Percentiles rank a stretch among this genome's conserved stretches.
Evolutionary conservation across 2,888 invertebrate genomes (phyloP).

Genomic region (Bombylius major): DNA sequence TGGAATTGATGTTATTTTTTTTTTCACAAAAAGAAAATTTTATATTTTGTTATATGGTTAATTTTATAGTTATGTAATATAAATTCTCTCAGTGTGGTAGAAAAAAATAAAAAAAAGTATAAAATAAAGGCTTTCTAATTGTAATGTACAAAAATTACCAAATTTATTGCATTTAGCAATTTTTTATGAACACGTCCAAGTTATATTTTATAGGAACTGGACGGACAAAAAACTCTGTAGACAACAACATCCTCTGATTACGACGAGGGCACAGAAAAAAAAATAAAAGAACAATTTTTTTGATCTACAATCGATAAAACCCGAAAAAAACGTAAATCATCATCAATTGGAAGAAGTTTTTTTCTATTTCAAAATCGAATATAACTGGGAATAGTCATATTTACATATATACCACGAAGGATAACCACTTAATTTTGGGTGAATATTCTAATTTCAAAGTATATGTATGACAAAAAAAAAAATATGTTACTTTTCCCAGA

Average conservation of each 20-base stretch:
- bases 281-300: no score
- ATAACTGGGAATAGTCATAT: neutral
- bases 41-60: neutral
- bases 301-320: no score
- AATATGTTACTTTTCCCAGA: neutral
- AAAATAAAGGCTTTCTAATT: neutral
- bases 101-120: neutral
- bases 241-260: no score
- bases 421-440: no score
- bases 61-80: no score
- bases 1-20: neutral
- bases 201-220: neutral
- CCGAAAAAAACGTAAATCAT: no score
- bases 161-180: neutral
- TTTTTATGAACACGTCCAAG: neutral
- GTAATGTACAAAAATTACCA: no score
- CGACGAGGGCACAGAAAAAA: no score
- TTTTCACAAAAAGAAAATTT: neutral
- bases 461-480: neutral
- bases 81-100: neutral
- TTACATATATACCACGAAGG: neutral
- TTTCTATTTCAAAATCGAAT: no score
- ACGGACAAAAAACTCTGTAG: neutral
- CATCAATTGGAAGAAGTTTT: no score
- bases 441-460: neutral